Conservation (phyloP, 1,140 invertebrate species). For the Cheumatopsyche charites region DNA sequence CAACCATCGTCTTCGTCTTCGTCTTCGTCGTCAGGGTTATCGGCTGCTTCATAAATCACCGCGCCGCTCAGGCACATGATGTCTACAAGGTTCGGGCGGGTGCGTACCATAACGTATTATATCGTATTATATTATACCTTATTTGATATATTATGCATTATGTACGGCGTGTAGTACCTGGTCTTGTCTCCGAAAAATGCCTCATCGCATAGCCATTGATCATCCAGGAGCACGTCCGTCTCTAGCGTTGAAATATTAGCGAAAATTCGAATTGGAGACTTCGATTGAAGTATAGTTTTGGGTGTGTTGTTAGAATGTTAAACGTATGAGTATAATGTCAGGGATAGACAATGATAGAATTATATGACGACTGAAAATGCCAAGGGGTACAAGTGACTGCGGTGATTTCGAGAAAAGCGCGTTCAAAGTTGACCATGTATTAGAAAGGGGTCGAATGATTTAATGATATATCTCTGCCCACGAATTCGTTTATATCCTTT, state of each 20-base stretch:
- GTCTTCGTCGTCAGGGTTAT: slow-evolving; percentile 25
- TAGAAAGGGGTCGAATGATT: too few relatives aligned
- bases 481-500: too few relatives aligned
- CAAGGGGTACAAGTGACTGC: too few relatives aligned
- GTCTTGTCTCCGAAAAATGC: slow-evolving; percentile 35
- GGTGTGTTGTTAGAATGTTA: neutral
- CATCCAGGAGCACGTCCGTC: slow-evolving; percentile 8
- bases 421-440: too few relatives aligned
- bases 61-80: slow-evolving; percentile 35
- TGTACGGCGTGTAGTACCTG: slow-evolving; percentile 12
- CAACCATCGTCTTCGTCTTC: neutral
- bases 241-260: slow-evolving; percentile 17
- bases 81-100: slow-evolving; percentile 38
- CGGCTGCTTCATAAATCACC: slow-evolving; percentile 38
- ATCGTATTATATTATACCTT: too few relatives aligned
- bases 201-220: slow-evolving; percentile 28
- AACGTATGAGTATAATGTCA: too few relatives aligned
- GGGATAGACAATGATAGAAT: too few relatives aligned
- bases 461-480: too few relatives aligned
- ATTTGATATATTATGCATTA: too few relatives aligned
- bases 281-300: neutral
- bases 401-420: too few relatives aligned
- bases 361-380: too few relatives aligned
- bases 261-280: too few relatives aligned
- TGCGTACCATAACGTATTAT: slow-evolving; percentile 26